Evolutionary conservation across 2,113 vertebrate species (phyloP).

Genomic region (Sapayoa aenigma): DNA sequence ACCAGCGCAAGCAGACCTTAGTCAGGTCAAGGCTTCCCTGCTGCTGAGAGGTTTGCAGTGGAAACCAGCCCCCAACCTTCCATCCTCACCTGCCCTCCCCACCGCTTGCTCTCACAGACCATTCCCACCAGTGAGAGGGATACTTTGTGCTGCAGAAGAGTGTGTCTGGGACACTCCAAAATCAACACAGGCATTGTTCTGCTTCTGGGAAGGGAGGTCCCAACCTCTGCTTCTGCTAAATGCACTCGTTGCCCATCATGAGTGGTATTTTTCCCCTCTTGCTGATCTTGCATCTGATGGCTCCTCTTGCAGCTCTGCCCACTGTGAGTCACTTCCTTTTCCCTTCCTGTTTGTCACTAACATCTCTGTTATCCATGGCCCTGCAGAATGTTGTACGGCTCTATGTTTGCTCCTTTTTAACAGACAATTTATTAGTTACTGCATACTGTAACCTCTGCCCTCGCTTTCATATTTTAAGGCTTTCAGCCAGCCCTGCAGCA

Average conservation of each 20-base stretch:
- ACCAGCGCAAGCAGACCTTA: background rate
- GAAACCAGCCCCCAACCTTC: background rate
- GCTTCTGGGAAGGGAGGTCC: background rate
- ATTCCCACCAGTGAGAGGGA: background rate
- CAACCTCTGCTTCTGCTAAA: background rate
- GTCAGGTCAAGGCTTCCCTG: background rate
- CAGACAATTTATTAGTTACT: background rate
- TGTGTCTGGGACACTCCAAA: background rate
- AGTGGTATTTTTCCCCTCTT: background rate
- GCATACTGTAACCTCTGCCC: background rate
- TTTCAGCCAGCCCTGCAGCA: background rate
- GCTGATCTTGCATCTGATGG: background rate
- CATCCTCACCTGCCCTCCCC: background rate
- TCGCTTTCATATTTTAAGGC: background rate
- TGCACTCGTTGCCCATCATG: rapidly evolving
- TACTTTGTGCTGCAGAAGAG: background rate
- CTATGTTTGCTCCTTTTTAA: background rate
- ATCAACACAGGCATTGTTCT: background rate
- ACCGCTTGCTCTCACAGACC: background rate
- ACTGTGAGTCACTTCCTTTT: background rate
- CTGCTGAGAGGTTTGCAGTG: background rate
- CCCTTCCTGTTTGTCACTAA: background rate
- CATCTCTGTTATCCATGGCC: background rate
- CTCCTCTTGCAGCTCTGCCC: background rate
- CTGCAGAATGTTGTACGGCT: background rate